Base-by-base conservation (phyloP, 2,797 vertebrate species). In the Cossypha niveicapilla region DNA sequence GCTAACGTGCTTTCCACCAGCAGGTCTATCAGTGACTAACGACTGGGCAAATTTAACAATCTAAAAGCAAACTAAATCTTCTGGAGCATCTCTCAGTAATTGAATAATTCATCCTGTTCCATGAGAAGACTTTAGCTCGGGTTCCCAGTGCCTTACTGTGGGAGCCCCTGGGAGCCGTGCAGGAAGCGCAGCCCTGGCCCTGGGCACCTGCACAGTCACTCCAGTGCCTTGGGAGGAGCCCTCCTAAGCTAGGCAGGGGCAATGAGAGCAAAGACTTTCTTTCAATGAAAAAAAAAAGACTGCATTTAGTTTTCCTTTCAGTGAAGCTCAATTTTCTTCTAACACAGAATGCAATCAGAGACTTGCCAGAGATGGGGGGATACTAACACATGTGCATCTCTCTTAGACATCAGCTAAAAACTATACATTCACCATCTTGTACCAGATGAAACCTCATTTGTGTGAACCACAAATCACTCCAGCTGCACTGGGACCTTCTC, bases 401-500 rank as follows among this genome's bases (percentile, higher is more conserved):
- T 62, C 54, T 65, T 42, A 53, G 61, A 86, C 78, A 73, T 72
- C 86, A 75, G 88, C 77, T 86, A 78, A 94, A 92, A 94, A 67
- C 18, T 14, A 93, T 90, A 88, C 82, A 92, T 79, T 88, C 60
- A 65, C 70, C 56, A 72, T 94, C 91, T 95, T 91, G 84, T 79
- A 72, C 60, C 32, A 75, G 62, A 75, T 68, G 63, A 82, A 93
- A 96, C 58, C 79, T 91, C 75, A 47, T 92, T 87, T 92, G 75
- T 91, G 47, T 60, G 74, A 91, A 25, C 67, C 83, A 93, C 83
- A 93, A 86, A 90, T 68, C 51, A 61, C 58, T 61, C 67, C 42
- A 74, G 67, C 76, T 75, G 51, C 92, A 92, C 85, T 45, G 73
- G 67, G 79, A 91, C 85, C 72, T 66, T 83, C 79, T 93, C 51